Percentiles rank a stretch among this genome's conserved stretches.
These are phyloP conservation scores for Acinonyx jubatus DNA, from an alignment of 2,113 vertebrate genomes.

Conservation along the genomic window DNA sequence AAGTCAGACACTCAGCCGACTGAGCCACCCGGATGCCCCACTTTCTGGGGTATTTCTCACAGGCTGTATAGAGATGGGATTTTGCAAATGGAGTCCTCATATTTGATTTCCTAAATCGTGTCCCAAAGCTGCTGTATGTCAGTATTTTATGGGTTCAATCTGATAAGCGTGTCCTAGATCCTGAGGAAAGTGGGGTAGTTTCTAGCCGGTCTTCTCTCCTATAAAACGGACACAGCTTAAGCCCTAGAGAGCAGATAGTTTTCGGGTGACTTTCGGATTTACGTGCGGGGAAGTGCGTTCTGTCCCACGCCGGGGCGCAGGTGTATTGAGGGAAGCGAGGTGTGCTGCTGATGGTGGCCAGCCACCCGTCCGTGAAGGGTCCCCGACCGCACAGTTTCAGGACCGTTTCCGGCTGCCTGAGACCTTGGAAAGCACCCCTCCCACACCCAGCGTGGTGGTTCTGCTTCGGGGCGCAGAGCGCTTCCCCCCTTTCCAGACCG, in stretches of 20 bases:
- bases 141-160: neutral
- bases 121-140: neutral
- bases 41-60: neutral
- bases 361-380: too few species aligned
- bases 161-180: too few species aligned
- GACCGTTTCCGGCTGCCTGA: neutral
- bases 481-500: neutral
- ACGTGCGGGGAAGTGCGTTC: rapidly evolving
- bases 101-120: neutral
- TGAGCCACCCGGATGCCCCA: neutral
- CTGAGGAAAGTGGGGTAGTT: neutral
- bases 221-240: neutral
- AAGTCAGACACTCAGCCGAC: too few species aligned
- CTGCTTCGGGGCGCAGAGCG: neutral
- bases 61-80: too few species aligned
- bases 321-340: too few species aligned
- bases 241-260: rapidly evolving
- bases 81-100: too few species aligned
- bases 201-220: neutral
- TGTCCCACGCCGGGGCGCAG: too few species aligned
- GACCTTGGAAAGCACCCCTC: too few species aligned
- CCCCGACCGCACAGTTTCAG: too few species aligned
- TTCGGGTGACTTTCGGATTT: neutral
- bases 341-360: neutral
- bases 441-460: neutral